Conservation (phyloP, 2,797 vertebrate genomes). For the Picus viridis region DNA sequence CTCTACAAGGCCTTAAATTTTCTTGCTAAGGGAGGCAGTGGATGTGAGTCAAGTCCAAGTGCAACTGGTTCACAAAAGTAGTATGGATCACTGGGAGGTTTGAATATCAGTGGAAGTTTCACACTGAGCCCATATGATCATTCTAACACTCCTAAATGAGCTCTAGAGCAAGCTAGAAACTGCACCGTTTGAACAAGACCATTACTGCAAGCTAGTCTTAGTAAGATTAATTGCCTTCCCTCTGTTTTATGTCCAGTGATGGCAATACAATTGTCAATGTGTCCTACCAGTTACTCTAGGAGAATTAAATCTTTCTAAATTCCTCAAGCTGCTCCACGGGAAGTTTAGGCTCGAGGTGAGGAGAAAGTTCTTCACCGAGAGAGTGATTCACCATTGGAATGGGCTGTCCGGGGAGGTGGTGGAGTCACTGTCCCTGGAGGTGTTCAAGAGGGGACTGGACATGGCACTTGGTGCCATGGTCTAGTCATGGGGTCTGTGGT, state of each 20-base stretch:
- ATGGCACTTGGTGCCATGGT: too few species aligned
- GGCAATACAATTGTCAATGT: neutral
- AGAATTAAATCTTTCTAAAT: neutral
- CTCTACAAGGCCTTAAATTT: neutral
- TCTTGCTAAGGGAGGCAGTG: neutral
- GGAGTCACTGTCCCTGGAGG: too few species aligned
- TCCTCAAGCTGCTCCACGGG: too few species aligned
- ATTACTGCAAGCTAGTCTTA: neutral
- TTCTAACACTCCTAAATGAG: neutral
- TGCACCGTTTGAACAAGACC: neutral
- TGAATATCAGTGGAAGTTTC: neutral
- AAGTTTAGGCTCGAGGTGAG: too few species aligned
- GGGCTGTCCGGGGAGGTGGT: too few species aligned
- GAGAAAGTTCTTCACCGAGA: too few species aligned
- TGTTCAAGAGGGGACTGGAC: too few species aligned
- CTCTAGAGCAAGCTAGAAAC: neutral
- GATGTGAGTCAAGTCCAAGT: neutral
- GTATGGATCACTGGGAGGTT: neutral
- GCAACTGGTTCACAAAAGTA: neutral
- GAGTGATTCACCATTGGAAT: too few species aligned
- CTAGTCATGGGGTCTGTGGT: too few species aligned
- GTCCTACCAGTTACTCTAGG: neutral
- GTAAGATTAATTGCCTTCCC: neutral
- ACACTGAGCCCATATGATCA: neutral
- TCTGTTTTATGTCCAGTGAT: neutral